A percentile compares a stretch with the other conserved stretches of the same genome.
These are phyloP conservation scores for Rhynchomys soricoides DNA, from an alignment of 2,113 vertebrate genomes.

Conservation along the genomic window DNA sequence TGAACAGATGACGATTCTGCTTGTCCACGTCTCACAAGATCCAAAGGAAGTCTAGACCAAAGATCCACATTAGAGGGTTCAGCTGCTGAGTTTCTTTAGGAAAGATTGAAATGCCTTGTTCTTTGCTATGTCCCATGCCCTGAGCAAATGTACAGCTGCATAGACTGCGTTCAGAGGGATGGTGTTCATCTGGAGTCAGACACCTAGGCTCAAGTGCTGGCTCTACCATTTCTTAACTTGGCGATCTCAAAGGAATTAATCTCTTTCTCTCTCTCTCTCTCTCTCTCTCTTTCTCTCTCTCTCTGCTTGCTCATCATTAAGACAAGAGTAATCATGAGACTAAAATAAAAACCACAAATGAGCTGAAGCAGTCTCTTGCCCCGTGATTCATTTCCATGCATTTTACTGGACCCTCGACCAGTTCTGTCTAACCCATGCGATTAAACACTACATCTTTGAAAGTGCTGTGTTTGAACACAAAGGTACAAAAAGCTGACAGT, in stretches of 20 bases:
- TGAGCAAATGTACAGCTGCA: not conserved
- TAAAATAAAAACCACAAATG: not conserved
- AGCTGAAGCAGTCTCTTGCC: not conserved
- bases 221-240: not conserved
- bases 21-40: not conserved
- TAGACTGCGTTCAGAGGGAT: not conserved
- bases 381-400: not conserved
- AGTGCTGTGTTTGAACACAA: not conserved
- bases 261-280: not conserved
- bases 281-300: not conserved
- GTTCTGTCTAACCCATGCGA: not conserved
- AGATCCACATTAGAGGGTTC: not conserved
- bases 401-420: not conserved
- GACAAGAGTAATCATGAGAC: not conserved
- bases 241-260: not conserved
- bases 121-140: not conserved
- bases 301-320: slow-evolving; percentile 10
- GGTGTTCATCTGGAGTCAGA: not conserved
- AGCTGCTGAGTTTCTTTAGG: not conserved
- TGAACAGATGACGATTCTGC: not conserved
- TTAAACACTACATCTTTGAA: not conserved
- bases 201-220: not conserved
- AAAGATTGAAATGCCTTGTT: not conserved
- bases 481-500: not conserved
- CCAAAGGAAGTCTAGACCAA: not conserved